Conservation (phyloP, 35 echinoderm and acorn worm genomes). For the Apostichopus californicus region DNA sequence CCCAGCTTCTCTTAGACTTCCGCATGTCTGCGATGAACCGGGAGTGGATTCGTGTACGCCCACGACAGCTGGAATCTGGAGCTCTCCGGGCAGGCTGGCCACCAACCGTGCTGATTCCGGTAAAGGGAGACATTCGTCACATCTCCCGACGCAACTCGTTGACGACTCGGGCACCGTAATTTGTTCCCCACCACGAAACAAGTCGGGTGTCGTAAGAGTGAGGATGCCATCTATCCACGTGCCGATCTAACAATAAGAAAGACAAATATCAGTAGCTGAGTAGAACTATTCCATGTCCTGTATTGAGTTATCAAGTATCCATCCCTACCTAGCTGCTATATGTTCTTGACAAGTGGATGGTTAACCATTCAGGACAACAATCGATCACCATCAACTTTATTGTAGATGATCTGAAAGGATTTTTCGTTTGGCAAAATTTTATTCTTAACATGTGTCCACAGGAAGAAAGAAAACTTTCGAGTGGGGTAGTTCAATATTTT, state of each 20-base stretch:
- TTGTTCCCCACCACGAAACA: neutral
- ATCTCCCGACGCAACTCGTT: constrained; percentile 71
- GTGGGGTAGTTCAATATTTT: too few relatives aligned
- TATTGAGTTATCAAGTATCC: too few relatives aligned
- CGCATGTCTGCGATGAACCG: constrained; percentile 59
- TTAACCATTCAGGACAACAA: too few relatives aligned
- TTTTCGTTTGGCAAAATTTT: neutral
- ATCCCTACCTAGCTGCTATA: too few relatives aligned
- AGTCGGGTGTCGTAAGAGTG: neutral
- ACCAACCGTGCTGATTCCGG: neutral
- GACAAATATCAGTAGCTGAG: neutral
- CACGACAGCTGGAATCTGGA: constrained; percentile 83
- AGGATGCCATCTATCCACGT: constrained; percentile 61
- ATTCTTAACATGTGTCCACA: too few relatives aligned
- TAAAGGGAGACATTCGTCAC: constrained; percentile 61
- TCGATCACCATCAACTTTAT: too few relatives aligned
- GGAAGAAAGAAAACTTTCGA: too few relatives aligned
- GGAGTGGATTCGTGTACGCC: constrained; percentile 57
- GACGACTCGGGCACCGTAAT: neutral
- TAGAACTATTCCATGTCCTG: too few relatives aligned
- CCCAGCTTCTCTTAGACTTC: constrained; percentile 55
- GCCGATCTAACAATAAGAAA: constrained; percentile 66
- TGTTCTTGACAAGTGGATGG: too few relatives aligned
- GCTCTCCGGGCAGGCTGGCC: constrained; percentile 44
- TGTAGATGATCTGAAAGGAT: too few relatives aligned